These are phyloP conservation scores for Drosophila nasuta DNA, from an alignment of 1,140 invertebrate genomes.

Conservation along the genomic window DNA sequence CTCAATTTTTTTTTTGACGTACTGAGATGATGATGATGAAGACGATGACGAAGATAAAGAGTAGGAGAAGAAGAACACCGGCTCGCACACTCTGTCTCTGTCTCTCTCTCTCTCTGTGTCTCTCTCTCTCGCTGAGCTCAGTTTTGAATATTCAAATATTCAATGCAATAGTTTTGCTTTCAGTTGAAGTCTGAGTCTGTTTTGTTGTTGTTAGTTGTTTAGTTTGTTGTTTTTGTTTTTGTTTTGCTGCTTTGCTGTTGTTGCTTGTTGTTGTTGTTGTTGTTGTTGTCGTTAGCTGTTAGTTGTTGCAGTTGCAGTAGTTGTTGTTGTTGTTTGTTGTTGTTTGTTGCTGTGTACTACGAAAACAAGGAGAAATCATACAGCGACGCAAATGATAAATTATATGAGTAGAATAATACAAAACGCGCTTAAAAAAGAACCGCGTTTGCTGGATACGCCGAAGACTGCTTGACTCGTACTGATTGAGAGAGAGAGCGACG, in stretches of 20 bases:
- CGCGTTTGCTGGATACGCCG: conserved; percentile 84
- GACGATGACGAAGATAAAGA: conserved; percentile 11
- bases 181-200: conserved; percentile 12
- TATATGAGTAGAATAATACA: conserved; percentile 85
- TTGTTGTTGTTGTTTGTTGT: conserved; percentile 27
- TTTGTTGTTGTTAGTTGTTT: conserved; percentile 22
- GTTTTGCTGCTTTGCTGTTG: conserved; percentile 12
- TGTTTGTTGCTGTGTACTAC: conserved; percentile 70
- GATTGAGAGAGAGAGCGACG: conserved; percentile 60
- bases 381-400: conserved; percentile 85
- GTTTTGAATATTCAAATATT: conserved; percentile 5
- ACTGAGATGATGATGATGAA: conserved; percentile 40
- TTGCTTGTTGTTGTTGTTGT: conserved; percentile 21
- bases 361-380: conserved; percentile 84
- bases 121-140: background rate
- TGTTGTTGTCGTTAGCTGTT: conserved; percentile 31
- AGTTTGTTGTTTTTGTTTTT: conserved; percentile 23
- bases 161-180: conserved; percentile 11
- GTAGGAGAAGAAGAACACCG: background rate
- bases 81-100: conserved; percentile 1
- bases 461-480: conserved; percentile 85
- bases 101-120: no score
- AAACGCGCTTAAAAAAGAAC: conserved; percentile 85
- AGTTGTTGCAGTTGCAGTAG: conserved; percentile 36
- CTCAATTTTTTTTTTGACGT: conserved; percentile 31